Evolutionary conservation across 2,797 vertebrate species (phyloP), one percentile per base, ranked within the genome.

Genomic region (Phoebastria nigripes): DNA sequence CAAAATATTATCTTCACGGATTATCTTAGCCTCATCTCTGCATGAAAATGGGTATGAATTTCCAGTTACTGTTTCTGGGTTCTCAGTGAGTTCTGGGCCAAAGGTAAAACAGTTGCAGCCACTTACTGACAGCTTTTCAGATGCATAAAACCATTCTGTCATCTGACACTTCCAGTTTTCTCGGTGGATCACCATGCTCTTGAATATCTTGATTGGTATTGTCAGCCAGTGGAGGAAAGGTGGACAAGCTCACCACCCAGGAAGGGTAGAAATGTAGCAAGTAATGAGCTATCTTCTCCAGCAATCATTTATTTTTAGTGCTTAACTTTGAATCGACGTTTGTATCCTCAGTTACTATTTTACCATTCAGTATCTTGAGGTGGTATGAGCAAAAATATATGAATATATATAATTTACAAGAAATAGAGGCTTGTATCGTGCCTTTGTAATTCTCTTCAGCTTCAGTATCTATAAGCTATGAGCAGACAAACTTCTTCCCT

Each of bases 391-490:
- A 94, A 90, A 96, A 95, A 54, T 72, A 66, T 83, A 82, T 33
- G 31, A 93, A 70, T 90, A 94, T 96, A 83, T 91, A 70, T 82
- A 87, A 94, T 91, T 91, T 97, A 91, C 66, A 94, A 90, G 90
- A 96, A 87, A 79, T 94, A 90, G 41, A 94, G 93, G 93, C 89
- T 92, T 96, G 88, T 94, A 94, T 82, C 5, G 69, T 97, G 94
- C 93, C 92, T 96, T 96, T 76, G 90, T 95, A 93, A 94, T 94
- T 96, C 87, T 92, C 92, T 94, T 89, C 87, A 85, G 92, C 91
- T 97, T 95, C 89, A 77, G 78, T 96, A 88, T 95, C 89, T 96
- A 62, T 73, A 83, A 0, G 67, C 93, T 93, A 93, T 3, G 1
- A 92, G 89, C 88, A 88, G 71, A 76, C 6, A 14, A 93, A 87